Evolutionary conservation across 1,140 invertebrate species (phyloP).

Genomic region (Plectus sambesii): DNA sequence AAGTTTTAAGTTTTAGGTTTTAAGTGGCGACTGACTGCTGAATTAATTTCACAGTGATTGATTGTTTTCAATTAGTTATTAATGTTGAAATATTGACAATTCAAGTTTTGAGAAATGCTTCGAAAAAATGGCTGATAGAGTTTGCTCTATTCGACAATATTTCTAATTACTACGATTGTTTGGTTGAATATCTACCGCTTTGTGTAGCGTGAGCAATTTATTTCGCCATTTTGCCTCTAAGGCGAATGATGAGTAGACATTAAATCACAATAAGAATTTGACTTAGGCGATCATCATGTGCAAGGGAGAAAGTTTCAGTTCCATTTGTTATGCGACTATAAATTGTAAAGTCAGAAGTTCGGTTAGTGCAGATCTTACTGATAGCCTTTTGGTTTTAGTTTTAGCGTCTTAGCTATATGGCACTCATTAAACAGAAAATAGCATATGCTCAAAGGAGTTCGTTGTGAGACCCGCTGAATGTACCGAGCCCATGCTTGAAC

Average conservation of each 20-base stretch:
- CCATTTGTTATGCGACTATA: too few species aligned
- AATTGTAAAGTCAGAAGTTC: too few species aligned
- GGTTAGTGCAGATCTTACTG: too few species aligned
- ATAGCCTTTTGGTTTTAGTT: too few species aligned
- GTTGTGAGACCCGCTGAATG: neutral
- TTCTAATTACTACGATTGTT: conserved; percentile 8
- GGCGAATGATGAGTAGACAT: too few species aligned
- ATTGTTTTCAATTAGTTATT: conserved; percentile 7
- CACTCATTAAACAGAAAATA: conserved; percentile 1
- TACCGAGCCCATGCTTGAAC: neutral
- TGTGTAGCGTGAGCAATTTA: too few species aligned
- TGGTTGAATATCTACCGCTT: neutral
- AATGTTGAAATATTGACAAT: neutral
- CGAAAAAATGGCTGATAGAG: too few species aligned
- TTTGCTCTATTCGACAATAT: too few species aligned
- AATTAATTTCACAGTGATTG: conserved; percentile 9
- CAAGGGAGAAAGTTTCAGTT: too few species aligned
- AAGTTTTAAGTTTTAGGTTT: conserved; percentile 32
- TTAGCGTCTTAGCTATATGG: neutral
- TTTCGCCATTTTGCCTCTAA: too few species aligned
- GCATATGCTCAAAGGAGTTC: conserved; percentile 1
- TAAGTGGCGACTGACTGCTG: conserved; percentile 25
- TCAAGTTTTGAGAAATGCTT: neutral
- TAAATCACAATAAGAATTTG: too few species aligned
- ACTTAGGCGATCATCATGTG: too few species aligned